Evolutionary conservation across 2,797 vertebrate genomes (phyloP).

Genomic region (Muscicapa comitata): DNA sequence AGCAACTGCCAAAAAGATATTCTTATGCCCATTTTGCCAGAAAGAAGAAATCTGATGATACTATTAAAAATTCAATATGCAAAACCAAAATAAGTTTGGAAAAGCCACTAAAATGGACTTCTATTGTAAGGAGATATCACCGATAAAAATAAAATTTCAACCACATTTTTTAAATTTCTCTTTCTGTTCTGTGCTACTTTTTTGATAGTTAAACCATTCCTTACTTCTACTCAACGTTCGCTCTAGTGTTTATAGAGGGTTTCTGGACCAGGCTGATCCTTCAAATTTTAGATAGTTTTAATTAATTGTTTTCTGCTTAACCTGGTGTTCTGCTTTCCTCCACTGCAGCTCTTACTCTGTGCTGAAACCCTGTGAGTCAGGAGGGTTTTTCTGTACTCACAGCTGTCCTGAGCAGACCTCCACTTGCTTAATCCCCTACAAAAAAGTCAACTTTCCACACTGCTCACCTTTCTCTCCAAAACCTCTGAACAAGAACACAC

Average conservation of each 20-base stretch:
- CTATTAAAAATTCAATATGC: not conserved
- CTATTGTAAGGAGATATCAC: accelerated
- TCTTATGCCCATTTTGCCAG: not conserved
- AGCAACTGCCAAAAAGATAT: not conserved
- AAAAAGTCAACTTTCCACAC: not conserved
- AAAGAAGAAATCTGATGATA: not conserved
- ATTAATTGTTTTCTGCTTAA: not conserved
- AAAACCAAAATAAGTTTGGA: not conserved
- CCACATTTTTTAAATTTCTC: not conserved
- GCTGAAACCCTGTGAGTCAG: not conserved
- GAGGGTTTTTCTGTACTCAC: not conserved
- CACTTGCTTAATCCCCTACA: not conserved
- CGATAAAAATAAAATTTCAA: not conserved
- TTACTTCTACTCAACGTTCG: not conserved
- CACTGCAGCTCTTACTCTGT: not conserved
- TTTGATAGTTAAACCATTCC: not conserved
- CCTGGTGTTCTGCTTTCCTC: not conserved
- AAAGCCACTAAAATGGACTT: not conserved
- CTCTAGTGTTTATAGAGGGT: not conserved
- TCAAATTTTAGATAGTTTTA: not conserved
- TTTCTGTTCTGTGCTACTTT: not conserved
- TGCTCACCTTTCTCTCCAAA: not conserved
- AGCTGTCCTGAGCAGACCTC: not conserved
- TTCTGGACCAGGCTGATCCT: not conserved
- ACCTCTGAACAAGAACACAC: not conserved